Base-by-base conservation (phyloP, 1,140 invertebrate genomes). In the Scaptomyza pallida region DNA sequence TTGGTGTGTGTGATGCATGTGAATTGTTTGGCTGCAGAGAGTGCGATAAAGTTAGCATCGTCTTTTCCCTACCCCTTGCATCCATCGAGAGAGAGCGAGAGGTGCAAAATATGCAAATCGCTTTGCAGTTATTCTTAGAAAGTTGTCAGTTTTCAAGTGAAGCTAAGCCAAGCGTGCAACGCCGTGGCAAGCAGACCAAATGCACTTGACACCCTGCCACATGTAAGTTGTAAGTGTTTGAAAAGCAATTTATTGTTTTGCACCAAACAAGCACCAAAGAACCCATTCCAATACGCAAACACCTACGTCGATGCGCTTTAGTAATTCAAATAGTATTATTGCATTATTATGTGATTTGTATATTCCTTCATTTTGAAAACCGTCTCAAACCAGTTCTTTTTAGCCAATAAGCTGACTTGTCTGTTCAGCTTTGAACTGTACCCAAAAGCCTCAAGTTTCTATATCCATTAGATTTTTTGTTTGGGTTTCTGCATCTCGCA, bases 111-210 rank as follows among this genome's bases (percentile, higher is more conserved):
- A 86, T 86, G 81, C 82, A 86, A 88, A 86, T 86, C 82, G 82
- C 82, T 86, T 85, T 81, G 70, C 81, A 88, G 82, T 86, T 81
- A 81, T 81, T 86, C 82, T 81, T 86, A 77, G 81, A 86, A 86
- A 86, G 73, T 86, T 86, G 81, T 88, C 81, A 86, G 82, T 75
- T 86, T 71, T 51, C 74, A 70, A 68, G 57, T 65, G 64, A 40
- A 67, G 62, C 61, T 59, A 56, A 81, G 65, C 77, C 64, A 78
- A 73, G 72, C 80, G 60, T 57, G 64, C 74, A 52, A 69, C 56
- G 48, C 60, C 74, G 70, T 62, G 41, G 61, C 16, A 64, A 61
- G 52, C 51, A 60, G 52, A 37, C 44, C 47, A 19, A 10, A 52
- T 57, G 67, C 45, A 72, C 48, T 59, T 68, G 59, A 72, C 54